These are phyloP conservation scores for Disparrhopalites patrizii DNA, from an alignment of 2,888 invertebrate genomes.

Conservation along the genomic window DNA sequence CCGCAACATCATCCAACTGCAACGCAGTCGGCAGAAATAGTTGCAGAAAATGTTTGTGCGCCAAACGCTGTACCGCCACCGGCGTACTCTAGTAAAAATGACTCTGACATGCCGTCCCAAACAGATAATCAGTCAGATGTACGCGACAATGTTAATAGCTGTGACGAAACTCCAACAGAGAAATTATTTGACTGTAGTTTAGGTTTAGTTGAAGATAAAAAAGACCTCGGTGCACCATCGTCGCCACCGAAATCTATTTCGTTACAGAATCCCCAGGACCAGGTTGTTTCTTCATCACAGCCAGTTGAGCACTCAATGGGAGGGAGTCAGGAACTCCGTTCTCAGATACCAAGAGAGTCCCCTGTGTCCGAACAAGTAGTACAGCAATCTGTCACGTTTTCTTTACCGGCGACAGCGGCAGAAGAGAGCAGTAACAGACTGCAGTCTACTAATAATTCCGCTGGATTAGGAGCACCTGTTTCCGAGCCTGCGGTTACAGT, in stretches of 20 bases:
- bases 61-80: too few relatives aligned
- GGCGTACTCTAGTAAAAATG: too few relatives aligned
- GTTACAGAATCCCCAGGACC: not conserved
- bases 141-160: not conserved
- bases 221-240: not conserved
- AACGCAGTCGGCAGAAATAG: conserved; percentile 2
- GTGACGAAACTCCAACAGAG: not conserved
- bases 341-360: conserved; percentile 4
- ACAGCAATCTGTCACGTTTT: conserved; percentile 20
- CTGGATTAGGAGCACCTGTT: not conserved
- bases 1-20: conserved; percentile 3
- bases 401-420: too few relatives aligned
- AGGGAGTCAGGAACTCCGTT: not conserved
- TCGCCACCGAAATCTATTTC: not conserved
- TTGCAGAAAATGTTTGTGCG: too few relatives aligned
- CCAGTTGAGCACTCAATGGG: not conserved
- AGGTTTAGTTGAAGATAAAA: not conserved
- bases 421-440: too few relatives aligned
- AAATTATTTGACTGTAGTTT: not conserved
- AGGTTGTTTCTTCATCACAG: not conserved
- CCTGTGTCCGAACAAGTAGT: conserved; percentile 23
- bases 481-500: not conserved
- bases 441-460: not conserved
- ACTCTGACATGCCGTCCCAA: conserved; percentile 10
- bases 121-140: not conserved